Percentiles rank a stretch among this genome's conserved stretches.
Evolutionary conservation across 2,113 vertebrate species (phyloP).

Genomic region (Montifringilla adamsi): DNA sequence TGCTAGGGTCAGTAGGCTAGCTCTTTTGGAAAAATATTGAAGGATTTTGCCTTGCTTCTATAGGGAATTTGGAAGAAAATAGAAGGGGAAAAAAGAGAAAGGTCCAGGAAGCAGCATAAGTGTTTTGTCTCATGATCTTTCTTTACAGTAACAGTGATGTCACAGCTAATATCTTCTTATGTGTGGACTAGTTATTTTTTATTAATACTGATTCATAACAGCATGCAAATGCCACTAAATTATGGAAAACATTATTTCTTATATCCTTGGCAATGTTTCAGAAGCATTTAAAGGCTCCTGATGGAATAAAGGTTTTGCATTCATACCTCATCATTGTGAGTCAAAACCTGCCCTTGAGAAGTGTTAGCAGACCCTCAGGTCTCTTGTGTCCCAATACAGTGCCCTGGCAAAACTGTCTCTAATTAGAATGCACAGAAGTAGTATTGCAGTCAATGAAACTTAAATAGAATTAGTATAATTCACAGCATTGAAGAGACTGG

Average conservation of each 20-base stretch:
- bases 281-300: neutral
- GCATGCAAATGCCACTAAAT: neutral
- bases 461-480: neutral
- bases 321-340: neutral
- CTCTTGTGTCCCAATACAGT: neutral
- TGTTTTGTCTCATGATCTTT: neutral
- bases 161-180: neutral
- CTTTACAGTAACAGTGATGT: neutral
- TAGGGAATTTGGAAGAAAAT: neutral
- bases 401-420: neutral
- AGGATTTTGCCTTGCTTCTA: neutral
- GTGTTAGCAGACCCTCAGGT: neutral
- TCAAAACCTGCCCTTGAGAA: neutral
- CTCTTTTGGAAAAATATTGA: neutral
- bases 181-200: neutral
- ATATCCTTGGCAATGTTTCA: neutral
- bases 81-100: neutral
- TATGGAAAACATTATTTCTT: neutral
- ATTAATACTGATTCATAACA: neutral
- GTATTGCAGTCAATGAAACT: neutral
- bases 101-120: neutral
- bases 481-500: neutral
- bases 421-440: neutral
- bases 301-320: neutral
- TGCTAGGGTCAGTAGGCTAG: neutral